A percentile compares a stretch with the other conserved stretches of the same genome.
Conservation (phyloP, 2,113 vertebrate species). For the Megaptera novaeangliae region DNA sequence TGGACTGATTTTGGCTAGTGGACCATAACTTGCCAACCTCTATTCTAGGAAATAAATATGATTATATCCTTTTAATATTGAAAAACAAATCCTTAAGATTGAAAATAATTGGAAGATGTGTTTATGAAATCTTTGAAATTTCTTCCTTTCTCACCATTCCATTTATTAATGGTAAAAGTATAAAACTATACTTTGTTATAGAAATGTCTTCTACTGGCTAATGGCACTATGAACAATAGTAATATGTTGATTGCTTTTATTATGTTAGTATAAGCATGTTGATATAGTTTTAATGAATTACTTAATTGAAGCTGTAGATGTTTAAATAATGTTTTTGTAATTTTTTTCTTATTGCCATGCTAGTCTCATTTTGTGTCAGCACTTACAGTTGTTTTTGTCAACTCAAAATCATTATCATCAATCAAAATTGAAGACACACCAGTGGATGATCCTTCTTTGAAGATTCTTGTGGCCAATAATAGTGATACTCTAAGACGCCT, state of each 20-base stretch:
- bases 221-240: not conserved
- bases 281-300: not conserved
- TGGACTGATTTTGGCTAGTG: not conserved
- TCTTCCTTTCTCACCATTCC: not conserved
- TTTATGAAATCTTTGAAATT: not conserved
- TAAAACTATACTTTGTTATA: not conserved
- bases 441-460: conserved; percentile 88
- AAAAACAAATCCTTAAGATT: not conserved
- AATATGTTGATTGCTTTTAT: not conserved
- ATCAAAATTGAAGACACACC: conserved; percentile 88
- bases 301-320: not conserved
- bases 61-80: not conserved
- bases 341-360: conserved; percentile 40
- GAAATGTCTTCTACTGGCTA: not conserved
- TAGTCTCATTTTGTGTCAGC: conserved; percentile 88
- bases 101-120: not conserved
- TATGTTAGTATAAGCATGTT: not conserved
- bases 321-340: conserved; percentile 8
- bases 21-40: not conserved
- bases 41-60: not conserved
- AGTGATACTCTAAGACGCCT: conserved; percentile 85
- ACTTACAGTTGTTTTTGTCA: conserved; percentile 88
- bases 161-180: not conserved
- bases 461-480: conserved; percentile 88
- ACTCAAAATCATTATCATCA: conserved; percentile 87